phyloP scores from a whole-genome alignment of 2,797 vertebrate species.

The Onychomys torridus region DNA sequence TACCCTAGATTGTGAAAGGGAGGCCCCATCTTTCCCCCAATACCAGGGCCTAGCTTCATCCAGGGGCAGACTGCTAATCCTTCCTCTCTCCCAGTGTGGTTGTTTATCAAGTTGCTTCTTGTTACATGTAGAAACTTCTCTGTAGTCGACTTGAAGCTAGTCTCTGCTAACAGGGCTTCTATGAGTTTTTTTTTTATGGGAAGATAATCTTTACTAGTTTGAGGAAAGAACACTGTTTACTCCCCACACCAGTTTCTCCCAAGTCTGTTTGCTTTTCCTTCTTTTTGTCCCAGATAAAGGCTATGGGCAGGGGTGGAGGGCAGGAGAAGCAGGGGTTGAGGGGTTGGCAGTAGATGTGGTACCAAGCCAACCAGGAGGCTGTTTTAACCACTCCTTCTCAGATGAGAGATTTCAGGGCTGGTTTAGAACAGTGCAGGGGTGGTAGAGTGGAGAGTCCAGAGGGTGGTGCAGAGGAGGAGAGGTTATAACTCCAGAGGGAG shows the following conservation, averaged over 20 bases:
- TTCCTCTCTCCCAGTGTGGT: neutral
- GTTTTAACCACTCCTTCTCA: neutral
- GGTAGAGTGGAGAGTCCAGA: neutral
- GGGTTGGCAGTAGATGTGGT: neutral
- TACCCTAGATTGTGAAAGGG: slow-evolving; percentile 52
- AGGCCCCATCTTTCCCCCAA: neutral
- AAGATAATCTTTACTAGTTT: neutral
- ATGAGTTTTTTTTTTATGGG: neutral
- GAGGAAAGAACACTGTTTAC: neutral
- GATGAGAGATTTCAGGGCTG: neutral
- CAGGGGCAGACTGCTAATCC: slow-evolving; percentile 10
- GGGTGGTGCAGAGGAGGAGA: neutral
- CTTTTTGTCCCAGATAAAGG: neutral
- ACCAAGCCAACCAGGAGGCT: neutral
- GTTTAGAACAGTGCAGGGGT: neutral
- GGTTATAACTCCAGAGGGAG: neutral
- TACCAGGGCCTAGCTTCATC: neutral
- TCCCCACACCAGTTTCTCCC: no score
- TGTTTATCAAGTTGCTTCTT: slow-evolving; percentile 25
- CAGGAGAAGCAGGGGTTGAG: neutral
- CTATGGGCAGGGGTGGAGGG: neutral
- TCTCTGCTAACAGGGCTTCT: neutral
- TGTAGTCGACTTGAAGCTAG: neutral
- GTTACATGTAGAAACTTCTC: neutral
- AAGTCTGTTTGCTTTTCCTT: neutral